phyloP scores from a whole-genome alignment of 2,113 vertebrate genomes.

The Chaetodon trifascialis region DNA sequence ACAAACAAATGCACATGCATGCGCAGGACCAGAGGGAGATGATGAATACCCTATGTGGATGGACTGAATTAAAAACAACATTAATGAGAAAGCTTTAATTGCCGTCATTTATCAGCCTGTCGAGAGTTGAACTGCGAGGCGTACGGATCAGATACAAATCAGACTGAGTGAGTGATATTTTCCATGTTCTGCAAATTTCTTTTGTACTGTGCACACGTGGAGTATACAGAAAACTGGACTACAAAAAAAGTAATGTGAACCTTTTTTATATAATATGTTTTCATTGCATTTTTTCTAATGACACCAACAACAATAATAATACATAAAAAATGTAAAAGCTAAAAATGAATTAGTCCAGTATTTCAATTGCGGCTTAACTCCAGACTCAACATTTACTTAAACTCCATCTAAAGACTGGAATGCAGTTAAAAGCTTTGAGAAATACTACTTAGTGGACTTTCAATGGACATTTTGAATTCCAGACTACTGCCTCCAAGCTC shows the following conservation, averaged over 20 bases:
- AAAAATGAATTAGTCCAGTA: too few species aligned
- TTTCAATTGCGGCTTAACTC: too few species aligned
- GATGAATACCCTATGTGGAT: slow-evolving; percentile 58
- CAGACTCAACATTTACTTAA: not conserved
- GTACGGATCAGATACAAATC: slow-evolving; percentile 47
- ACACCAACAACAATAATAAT: too few species aligned
- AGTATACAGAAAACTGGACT: too few species aligned
- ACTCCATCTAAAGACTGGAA: not conserved
- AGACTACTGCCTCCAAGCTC: too few species aligned
- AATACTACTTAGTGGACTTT: too few species aligned
- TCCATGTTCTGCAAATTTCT: not conserved
- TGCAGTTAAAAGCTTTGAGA: not conserved
- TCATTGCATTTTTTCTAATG: too few species aligned
- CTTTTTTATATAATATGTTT: too few species aligned
- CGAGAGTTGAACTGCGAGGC: slow-evolving; percentile 43
- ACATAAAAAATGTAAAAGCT: too few species aligned
- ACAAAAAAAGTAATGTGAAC: too few species aligned
- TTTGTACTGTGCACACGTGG: not conserved
- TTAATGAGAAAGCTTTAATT: slow-evolving; percentile 67
- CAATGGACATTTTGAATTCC: too few species aligned
- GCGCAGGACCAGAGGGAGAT: slow-evolving; percentile 17
- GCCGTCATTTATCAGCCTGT: slow-evolving; percentile 65
- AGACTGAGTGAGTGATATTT: not conserved
- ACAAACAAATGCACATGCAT: slow-evolving; percentile 52
- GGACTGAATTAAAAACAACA: slow-evolving; percentile 66